Percentiles rank a stretch among this genome's conserved stretches.
Conservation (phyloP, 2,888 invertebrate genomes). For the Ceratothoa steindachneri region DNA sequence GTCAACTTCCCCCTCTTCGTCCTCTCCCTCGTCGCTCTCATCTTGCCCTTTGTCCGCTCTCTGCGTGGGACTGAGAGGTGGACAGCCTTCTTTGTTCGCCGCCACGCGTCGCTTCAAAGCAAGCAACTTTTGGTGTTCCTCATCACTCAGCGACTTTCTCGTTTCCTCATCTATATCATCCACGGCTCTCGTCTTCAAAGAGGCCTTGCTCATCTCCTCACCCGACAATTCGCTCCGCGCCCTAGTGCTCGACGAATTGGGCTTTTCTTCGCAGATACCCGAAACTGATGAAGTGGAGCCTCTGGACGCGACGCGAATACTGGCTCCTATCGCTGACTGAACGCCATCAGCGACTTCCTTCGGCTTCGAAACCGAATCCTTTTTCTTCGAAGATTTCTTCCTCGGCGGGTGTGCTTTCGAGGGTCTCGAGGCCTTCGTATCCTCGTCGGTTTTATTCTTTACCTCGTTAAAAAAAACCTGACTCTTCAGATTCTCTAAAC, state of each 20-base stretch:
- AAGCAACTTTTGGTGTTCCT: background rate
- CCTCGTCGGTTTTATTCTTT: constrained; percentile 3
- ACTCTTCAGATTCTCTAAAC: background rate
- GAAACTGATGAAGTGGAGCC: background rate
- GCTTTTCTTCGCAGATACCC: background rate
- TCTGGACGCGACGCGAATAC: constrained; percentile 6
- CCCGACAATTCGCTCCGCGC: background rate
- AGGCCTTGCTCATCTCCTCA: background rate
- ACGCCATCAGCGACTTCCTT: background rate
- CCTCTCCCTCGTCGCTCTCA: background rate
- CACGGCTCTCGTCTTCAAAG: background rate
- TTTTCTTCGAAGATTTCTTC: background rate
- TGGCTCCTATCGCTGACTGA: background rate
- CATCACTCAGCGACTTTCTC: background rate
- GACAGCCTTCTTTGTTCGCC: background rate
- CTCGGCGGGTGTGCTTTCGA: background rate
- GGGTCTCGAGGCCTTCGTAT: background rate
- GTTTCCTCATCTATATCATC: background rate
- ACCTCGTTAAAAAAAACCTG: background rate
- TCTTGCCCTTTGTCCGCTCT: background rate
- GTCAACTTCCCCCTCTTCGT: background rate
- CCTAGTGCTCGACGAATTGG: background rate
- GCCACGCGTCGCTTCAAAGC: background rate
- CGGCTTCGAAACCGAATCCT: background rate
- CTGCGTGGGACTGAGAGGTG: background rate